Conservation (phyloP, 2,797 vertebrate species). For the Chaunax sp. region DNA sequence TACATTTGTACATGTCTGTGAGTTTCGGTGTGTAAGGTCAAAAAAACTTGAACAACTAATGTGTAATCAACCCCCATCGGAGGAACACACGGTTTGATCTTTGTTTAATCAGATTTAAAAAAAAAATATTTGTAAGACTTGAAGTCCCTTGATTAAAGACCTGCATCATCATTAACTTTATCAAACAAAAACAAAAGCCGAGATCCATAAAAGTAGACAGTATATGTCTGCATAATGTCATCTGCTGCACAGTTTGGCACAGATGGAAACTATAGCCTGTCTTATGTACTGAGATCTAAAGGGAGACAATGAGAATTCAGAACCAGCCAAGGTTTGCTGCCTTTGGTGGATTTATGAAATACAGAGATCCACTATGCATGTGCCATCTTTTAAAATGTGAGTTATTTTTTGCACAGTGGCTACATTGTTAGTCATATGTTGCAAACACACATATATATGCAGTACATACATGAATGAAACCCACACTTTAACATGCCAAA, state of each 20-base stretch:
- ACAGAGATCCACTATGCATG: not conserved
- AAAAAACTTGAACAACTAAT: slow-evolving; percentile 1
- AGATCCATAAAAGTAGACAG: slow-evolving; percentile 7
- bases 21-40: not conserved
- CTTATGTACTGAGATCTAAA: slow-evolving; percentile 31
- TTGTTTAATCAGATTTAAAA: slow-evolving; percentile 26
- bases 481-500: slow-evolving; percentile 25
- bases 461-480: slow-evolving; percentile 26
- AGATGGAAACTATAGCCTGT: slow-evolving; percentile 40
- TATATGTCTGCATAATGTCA: not conserved
- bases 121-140: slow-evolving; percentile 5
- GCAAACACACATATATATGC: not conserved
- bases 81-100: slow-evolving; percentile 18
- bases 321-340: slow-evolving; percentile 26
- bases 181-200: not conserved
- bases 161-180: slow-evolving; percentile 8
- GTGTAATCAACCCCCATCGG: slow-evolving; percentile 18
- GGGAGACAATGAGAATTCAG: slow-evolving; percentile 22
- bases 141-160: slow-evolving; percentile 13
- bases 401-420: not conserved
- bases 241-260: slow-evolving; percentile 22
- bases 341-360: slow-evolving; percentile 18
- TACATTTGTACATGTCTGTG: not conserved
- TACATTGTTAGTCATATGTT: not conserved
- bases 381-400: slow-evolving; percentile 10